Evolutionary conservation across 2,797 vertebrate genomes (phyloP), one percentile per base, ranked within the genome.

Genomic region (Rhabdophis nuchalis): DNA sequence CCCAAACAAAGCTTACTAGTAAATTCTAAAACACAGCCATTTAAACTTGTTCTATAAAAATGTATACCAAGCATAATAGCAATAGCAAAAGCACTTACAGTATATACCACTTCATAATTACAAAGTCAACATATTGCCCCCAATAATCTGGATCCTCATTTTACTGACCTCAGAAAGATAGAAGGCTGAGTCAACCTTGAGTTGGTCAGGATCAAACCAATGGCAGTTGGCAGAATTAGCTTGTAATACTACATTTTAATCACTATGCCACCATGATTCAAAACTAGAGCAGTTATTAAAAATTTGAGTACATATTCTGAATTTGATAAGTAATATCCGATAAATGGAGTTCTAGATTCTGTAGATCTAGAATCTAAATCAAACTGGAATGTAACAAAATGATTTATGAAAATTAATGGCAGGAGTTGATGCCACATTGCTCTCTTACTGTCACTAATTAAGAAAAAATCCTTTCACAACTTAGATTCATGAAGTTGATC

Each of bases 11-110:
- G 64, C 64, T 91, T 5, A 0, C 50, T 20, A 58, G 68, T 89
- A 89, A 94, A 85, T 54, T 87, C 27, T 90, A 90, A 82, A 91
- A 88, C 89, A 68, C 68, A 89, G 72, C 89, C 57, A 56, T 36
- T 77, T 89, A 11, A 72, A 5, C 27, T 92, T 50, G 53, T 92
- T 57, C 86, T 89, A 85, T 92, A 85, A 77, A 85, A 86, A 29
- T 82, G 64, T 86, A 13, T 0, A 89, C 27, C 91, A 93, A 88
- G 87, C 89, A 93, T 91, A 68, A 16, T 16, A 68, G 29, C 29
- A 64, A 64, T 14, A 64, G 5, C 29, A 68, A 68, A 32, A 68
- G n/a, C 14, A 68, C n/a, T 68, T 68, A 2, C 14, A 68, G n/a
- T 32, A 68, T 68, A 68, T 68, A 68, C 2, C 64, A 32, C 4